Base-by-base conservation (phyloP, 2,113 vertebrate species). In the Pithys albifrons region DNA sequence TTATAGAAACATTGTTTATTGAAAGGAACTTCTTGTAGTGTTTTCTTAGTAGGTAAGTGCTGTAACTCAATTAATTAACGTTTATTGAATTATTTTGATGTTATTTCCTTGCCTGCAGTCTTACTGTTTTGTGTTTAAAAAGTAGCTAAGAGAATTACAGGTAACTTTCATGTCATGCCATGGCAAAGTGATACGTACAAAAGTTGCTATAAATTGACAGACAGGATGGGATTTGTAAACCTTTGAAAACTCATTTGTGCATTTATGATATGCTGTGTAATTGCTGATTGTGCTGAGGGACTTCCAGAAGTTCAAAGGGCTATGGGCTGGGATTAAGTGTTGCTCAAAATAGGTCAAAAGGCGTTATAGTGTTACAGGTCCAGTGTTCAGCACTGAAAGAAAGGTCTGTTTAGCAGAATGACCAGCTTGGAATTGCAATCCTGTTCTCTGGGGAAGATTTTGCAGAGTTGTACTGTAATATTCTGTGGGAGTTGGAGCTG, bases 241-340 rank as follows among this genome's bases (percentile, higher is more conserved):
- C 48, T 82, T 58, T 71, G 27, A 8, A 61, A 72, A 52, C 23
- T 72, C 8, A 7, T 41, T 84, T 80, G 37, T 66, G 37, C 2
- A 0, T 27, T 81, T 15, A 5, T n/a, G 27, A 72, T 59, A 37
- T 19, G 51, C 41, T 41, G n/a, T 54, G 46, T 54, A 55, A 75
- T 72, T 88, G 66, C 27, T 94, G 66, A 49, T 64, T 2, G 1
- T 72, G 70, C 61, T 88, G 39, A 66, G 9, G 10, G 18, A 12
- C 23, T 75, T 79, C 66, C 58, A 85, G 66, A 76, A 82, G 82
- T 72, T 93, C 90, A 93, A 37, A 97, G 94, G 81, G 11, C 88
- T 69, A 22, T 41, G 17, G n/a, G 13, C 16, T 65, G 22, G 16
- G 43, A 14, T 51, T 85, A 88, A 57, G 19, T 39, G 37, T 76